phyloP scores from a whole-genome alignment of 1,140 invertebrate genomes.

The Hesperophylax magnus region DNA sequence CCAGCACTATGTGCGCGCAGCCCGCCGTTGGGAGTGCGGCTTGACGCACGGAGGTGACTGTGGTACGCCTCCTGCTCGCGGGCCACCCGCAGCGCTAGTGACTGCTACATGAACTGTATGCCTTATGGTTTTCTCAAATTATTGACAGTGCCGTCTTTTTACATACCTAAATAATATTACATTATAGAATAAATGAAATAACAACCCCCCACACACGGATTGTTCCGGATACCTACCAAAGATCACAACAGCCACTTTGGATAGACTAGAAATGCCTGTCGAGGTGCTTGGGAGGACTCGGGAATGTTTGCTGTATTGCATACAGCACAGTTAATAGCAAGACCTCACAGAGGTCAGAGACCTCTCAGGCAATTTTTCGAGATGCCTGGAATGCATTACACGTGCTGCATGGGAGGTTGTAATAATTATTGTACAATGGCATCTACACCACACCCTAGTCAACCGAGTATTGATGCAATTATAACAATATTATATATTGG shows the following conservation, averaged over 20 bases:
- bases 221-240: not conserved
- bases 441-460: too few species aligned
- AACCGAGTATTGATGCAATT: too few species aligned
- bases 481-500: too few species aligned
- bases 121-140: conserved; percentile 1
- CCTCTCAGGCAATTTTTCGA: too few species aligned
- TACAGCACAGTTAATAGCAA: not conserved
- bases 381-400: too few species aligned
- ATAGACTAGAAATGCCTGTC: not conserved
- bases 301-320: not conserved
- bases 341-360: too few species aligned
- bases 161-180: not conserved
- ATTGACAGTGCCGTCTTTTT: conserved; percentile 11
- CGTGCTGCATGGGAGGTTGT: too few species aligned
- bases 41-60: conserved; percentile 70
- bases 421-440: too few species aligned
- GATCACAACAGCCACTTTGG: not conserved
- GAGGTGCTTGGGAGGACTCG: not conserved
- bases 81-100: conserved; percentile 65
- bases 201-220: not conserved
- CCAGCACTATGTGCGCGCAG: conserved; percentile 61
- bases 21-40: conserved; percentile 59
- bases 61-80: conserved; percentile 68
- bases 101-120: not conserved
- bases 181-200: not conserved